Base-by-base conservation (phyloP, 2,888 invertebrate genomes). In the Lymantria monacha region DNA sequence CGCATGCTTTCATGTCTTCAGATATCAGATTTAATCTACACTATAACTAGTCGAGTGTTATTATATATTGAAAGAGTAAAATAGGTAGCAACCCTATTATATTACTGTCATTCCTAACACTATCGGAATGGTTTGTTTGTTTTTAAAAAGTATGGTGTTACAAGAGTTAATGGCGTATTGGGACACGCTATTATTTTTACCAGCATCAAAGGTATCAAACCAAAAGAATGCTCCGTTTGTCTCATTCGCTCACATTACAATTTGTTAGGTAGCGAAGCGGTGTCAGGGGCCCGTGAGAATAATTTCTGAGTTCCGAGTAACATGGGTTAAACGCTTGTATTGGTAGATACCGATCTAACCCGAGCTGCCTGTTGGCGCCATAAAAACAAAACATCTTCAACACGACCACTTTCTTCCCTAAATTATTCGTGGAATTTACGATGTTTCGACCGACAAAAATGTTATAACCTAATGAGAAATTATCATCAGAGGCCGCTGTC, bases 401-500 rank as follows among this genome's bases (percentile, higher is more conserved):
- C 85, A 84, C 81, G 79, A 83, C 88, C 85, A 88, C 89, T 89
- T 89, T 89, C 89, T 88, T 87, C 84, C 87, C 83, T 79, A 90
- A 90, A 90, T 88, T 87, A 91, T 90, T 89, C 87, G 85, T 82
- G 81, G 89, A 89, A 90, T 90, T 90, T 87, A 90, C 85, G 87
- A 87, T 79, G 86, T 81, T 86, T 83, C 87, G 70, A 82, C 85
- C 81, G 81, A 88, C 87, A 85, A 85, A 87, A 89, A 88, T 86
- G 85, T 85, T 88, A 87, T 87, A 88, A 85, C 84, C 87, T 89
- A 90, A 91, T 91, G 89, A 90, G 90, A 89, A 91, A 90, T 90
- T 89, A 91, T 88, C 88, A 90, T 89, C 86, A 86, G 79, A 70
- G 53, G n/a, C n/a, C 77, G 60, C 51, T 60, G 58, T 76, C 80